Evolutionary conservation across 1,140 invertebrate genomes (phyloP).

Genomic region (Diploscapter pachys): DNA sequence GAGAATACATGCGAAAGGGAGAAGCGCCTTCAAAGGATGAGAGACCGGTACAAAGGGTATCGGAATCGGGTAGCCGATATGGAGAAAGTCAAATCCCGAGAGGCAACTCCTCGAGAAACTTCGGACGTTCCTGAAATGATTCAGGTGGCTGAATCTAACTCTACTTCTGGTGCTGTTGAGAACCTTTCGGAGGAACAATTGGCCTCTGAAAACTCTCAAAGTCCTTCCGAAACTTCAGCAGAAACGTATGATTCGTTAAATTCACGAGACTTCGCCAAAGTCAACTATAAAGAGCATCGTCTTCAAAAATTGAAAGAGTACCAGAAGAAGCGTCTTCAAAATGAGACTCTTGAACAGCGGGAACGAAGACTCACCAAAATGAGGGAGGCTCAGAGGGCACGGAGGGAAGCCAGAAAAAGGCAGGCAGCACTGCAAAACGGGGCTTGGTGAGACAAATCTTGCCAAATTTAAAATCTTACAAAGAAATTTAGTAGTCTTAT

Average conservation of each 20-base stretch:
- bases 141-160: too few relatives aligned
- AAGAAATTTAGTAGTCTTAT: not conserved
- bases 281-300: constrained; percentile 4
- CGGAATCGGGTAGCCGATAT: too few relatives aligned
- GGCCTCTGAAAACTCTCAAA: not conserved
- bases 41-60: constrained; percentile 3
- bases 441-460: too few relatives aligned
- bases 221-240: constrained; percentile 2
- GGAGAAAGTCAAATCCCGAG: too few relatives aligned
- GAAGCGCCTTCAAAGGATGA: constrained; percentile 12
- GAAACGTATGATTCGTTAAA: constrained; percentile 1
- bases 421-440: not conserved
- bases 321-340: constrained; percentile 11
- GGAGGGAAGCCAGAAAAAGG: constrained; percentile 14
- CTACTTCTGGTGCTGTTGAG: too few relatives aligned
- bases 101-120: too few relatives aligned
- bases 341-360: constrained; percentile 6
- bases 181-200: not conserved
- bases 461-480: not conserved
- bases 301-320: constrained; percentile 12
- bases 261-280: not conserved
- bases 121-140: too few relatives aligned
- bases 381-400: constrained; percentile 9
- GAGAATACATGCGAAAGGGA: constrained; percentile 8
- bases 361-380: constrained; percentile 19